These are phyloP conservation scores for Eira barbara DNA, from an alignment of 2,113 vertebrate species.

Conservation along the genomic window DNA sequence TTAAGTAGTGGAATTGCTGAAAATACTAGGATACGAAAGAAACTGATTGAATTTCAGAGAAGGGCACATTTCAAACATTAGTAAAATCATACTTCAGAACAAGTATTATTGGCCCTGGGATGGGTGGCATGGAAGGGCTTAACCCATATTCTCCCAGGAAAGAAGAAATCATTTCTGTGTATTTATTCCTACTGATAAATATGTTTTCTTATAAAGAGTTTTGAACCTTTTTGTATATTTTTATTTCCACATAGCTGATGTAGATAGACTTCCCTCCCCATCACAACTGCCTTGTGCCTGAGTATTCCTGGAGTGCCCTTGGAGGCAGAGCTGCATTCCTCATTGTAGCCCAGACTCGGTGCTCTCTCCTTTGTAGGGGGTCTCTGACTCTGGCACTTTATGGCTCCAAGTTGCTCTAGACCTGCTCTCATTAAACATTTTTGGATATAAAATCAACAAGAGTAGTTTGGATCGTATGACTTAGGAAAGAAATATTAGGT, in stretches of 20 bases:
- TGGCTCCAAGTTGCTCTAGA: background rate
- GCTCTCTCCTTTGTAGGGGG: background rate
- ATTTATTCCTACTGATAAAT: background rate
- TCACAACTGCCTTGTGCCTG: rapidly evolving
- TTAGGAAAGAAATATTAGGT: background rate
- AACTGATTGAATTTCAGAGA: background rate
- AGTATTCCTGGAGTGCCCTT: background rate
- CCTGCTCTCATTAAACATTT: background rate
- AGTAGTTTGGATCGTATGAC: background rate
- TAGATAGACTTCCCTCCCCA: background rate
- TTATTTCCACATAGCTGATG: background rate
- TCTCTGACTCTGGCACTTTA: background rate
- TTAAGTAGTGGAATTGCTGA: background rate
- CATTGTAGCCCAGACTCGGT: rapidly evolving
- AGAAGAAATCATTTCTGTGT: background rate
- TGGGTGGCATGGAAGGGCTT: rapidly evolving
- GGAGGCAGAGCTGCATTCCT: background rate
- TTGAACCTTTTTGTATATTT: background rate
- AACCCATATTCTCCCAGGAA: rapidly evolving
- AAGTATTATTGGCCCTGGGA: background rate
- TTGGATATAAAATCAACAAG: background rate
- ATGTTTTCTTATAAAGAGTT: background rate
- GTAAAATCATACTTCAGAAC: background rate
- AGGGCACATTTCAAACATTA: background rate
- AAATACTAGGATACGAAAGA: background rate